A percentile compares a stretch with the other conserved stretches of the same genome.
These are phyloP conservation scores for Leucosticte australis DNA, from an alignment of 2,113 vertebrate genomes.

Conservation along the genomic window DNA sequence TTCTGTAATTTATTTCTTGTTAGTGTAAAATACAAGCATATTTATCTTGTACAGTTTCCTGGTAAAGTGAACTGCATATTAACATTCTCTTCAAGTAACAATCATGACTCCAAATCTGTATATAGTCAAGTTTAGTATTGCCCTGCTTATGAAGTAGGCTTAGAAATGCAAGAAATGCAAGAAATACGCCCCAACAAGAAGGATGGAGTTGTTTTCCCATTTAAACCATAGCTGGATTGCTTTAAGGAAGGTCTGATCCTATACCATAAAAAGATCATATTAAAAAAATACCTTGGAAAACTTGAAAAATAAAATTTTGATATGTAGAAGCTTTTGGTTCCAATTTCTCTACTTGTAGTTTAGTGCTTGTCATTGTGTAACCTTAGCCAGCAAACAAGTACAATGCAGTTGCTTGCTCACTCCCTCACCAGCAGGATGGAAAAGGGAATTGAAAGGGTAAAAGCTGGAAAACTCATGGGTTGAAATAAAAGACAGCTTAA, in stretches of 20 bases:
- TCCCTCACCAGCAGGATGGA: neutral
- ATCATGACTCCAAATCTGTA: neutral
- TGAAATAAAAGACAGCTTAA: neutral
- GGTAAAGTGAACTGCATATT: neutral
- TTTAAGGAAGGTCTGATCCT: neutral
- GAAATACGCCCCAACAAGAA: neutral
- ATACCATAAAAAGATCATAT: neutral
- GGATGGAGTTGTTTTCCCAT: neutral
- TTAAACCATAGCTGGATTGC: neutral
- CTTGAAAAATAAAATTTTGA: neutral
- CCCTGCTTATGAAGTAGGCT: neutral
- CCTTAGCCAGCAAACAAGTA: too few species aligned
- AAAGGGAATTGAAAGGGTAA: neutral
- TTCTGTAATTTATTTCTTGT: neutral
- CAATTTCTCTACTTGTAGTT: neutral
- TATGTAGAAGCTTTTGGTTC: neutral
- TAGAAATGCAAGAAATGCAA: neutral
- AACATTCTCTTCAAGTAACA: neutral
- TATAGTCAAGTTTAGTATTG: neutral
- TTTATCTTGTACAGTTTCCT: neutral
- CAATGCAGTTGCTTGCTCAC: neutral
- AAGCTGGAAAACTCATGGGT: neutral
- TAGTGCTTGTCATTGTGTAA: neutral
- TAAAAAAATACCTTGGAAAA: neutral
- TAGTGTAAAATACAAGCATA: neutral